phyloP scores from a whole-genome alignment of 2,113 vertebrate genomes.

The Isichthys henryi region DNA sequence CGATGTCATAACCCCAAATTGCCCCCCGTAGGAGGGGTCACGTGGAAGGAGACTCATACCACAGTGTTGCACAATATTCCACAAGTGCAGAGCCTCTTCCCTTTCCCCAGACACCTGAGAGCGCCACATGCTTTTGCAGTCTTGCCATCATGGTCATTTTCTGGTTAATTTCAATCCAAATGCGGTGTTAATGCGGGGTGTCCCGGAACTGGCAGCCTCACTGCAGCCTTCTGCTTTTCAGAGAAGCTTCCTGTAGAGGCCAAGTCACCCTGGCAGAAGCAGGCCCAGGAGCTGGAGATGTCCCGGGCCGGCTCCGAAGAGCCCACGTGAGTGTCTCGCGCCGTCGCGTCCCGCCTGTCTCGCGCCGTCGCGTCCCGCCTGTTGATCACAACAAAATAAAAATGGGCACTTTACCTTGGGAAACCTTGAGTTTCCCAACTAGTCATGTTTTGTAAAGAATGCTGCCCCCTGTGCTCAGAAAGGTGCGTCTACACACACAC shows the following conservation, averaged over 20 bases:
- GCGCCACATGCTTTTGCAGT: neutral
- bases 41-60: neutral
- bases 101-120: neutral
- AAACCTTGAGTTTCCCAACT: no score
- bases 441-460: no score
- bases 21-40: neutral
- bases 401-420: no score
- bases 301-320: conserved; percentile 68
- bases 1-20: neutral
- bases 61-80: neutral
- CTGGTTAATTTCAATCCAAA: neutral
- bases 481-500: no score
- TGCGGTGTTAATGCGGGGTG: neutral
- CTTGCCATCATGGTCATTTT: neutral
- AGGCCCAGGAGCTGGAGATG: conserved; percentile 83
- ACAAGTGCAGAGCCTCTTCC: neutral
- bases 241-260: conserved; percentile 81
- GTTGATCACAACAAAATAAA: no score
- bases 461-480: no score
- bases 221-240: conserved; percentile 41
- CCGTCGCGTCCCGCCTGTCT: neutral
- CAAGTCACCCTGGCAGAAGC: conserved; percentile 80
- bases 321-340: conserved; percentile 70
- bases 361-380: no score
- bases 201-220: neutral